Conservation (phyloP, 2,888 invertebrate species). For the Embidobia sp. region DNA sequence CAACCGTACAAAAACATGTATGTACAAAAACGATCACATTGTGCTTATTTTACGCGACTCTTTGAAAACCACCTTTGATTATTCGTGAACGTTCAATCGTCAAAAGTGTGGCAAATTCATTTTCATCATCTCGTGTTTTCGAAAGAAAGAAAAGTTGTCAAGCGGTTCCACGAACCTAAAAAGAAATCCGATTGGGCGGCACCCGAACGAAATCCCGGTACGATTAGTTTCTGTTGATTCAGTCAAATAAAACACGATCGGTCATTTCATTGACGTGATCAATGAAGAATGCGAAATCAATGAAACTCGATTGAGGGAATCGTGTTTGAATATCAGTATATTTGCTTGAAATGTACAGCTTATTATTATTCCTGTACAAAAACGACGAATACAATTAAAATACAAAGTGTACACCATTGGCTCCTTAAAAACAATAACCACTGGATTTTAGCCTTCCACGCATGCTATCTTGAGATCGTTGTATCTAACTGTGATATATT, state of each 20-base stretch:
- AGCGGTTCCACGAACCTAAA: too few relatives aligned
- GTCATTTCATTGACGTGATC: too few relatives aligned
- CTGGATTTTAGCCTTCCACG: conserved; percentile 72
- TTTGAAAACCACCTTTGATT: conserved; percentile 25
- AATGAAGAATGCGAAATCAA: conserved; percentile 20
- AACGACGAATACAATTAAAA: conserved; percentile 36
- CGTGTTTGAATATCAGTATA: conserved; percentile 27
- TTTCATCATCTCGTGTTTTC: too few relatives aligned
- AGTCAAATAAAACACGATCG: conserved; percentile 1
- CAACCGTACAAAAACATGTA: conserved; percentile 58
- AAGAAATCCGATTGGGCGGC: too few relatives aligned
- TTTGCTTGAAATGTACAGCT: conserved; percentile 42
- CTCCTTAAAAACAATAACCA: conserved; percentile 65
- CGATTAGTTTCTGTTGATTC: not conserved
- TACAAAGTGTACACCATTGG: conserved; percentile 62
- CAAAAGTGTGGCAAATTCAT: conserved; percentile 4
- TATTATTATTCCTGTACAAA: conserved; percentile 48
- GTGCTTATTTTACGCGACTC: conserved; percentile 16
- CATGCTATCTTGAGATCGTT: conserved; percentile 80
- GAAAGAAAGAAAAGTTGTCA: too few relatives aligned
- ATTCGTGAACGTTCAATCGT: too few relatives aligned
- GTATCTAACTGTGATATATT: conserved; percentile 81
- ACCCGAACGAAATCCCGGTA: too few relatives aligned
- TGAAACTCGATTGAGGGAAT: conserved; percentile 21
- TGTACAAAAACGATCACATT: conserved; percentile 58